phyloP scores from a whole-genome alignment of 1,140 invertebrate genomes.

The Dolichoris vasculosae region DNA sequence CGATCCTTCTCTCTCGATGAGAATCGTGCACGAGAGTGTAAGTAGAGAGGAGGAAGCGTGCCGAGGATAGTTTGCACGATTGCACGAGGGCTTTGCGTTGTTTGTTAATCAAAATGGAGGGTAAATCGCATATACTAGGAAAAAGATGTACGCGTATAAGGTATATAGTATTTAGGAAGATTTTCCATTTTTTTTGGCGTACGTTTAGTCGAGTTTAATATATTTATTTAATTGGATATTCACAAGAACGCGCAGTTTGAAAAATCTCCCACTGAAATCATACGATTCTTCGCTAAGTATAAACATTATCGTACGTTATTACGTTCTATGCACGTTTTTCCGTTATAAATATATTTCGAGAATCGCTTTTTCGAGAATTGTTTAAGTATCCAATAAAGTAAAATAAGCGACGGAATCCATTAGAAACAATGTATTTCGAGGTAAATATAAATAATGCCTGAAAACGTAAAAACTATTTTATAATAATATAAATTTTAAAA shows the following conservation, averaged over 20 bases:
- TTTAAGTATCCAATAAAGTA: neutral
- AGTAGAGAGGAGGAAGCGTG: conserved; percentile 23
- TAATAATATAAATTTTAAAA: neutral
- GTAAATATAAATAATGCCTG: neutral
- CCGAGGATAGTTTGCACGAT: conserved; percentile 43
- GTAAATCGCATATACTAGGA: conserved; percentile 31
- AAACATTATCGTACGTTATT: neutral
- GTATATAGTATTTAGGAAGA: neutral
- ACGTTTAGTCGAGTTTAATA: neutral
- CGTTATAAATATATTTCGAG: neutral
- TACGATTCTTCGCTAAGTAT: neutral
- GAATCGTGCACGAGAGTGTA: conserved; percentile 35
- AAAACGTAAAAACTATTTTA: neutral
- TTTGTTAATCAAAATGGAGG: conserved; percentile 52
- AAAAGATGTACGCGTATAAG: neutral
- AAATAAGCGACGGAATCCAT: neutral
- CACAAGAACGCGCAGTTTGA: neutral
- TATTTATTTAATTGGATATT: conserved; percentile 27
- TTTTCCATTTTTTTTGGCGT: neutral
- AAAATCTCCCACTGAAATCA: conserved; percentile 11
- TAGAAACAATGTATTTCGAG: neutral
- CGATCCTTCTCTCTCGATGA: conserved; percentile 23
- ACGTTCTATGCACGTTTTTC: neutral
- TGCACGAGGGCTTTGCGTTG: conserved; percentile 45
- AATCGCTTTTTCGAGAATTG: neutral